Base-by-base conservation (phyloP, 2,888 invertebrate genomes). In the Acronicta psi region DNA sequence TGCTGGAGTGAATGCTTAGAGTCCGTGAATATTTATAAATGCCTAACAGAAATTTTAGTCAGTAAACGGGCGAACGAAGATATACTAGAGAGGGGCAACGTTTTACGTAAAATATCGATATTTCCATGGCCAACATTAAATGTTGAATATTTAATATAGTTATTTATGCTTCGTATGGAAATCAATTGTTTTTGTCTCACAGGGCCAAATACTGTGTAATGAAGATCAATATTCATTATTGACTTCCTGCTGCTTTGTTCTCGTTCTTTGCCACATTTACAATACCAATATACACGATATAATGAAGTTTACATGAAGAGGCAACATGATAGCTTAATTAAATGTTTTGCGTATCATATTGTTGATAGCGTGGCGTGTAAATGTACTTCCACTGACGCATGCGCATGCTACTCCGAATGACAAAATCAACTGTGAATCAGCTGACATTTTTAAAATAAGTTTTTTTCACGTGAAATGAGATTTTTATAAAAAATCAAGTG, bases 271-370 rank as follows among this genome's bases (percentile, higher is more conserved):
- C 3, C 20, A n/a, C 17, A 47, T 8, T 40, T 31, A 3, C 25
- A 20, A 9, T 17, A 29, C 29, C 25, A 13, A 11, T 1, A 14
- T 0, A 20, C 2, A 23, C 9, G 10, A 16, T 8, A 14, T 17
- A 23, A 40, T 11, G 17, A 16, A 8, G 41, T 49, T 37, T 20
- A 38, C 38, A 57, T 29, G n/a, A 44, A 37, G 25, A 41, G 29
- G 36, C 10, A 9, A 29, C 23, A 31, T 37, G 61, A 72, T 67
- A 72, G 55, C 59, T 50, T 50, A 37, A 51, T 67, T 7, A 14
- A 54, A 56, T 42, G 29, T 54, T 62, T 57, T 54, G 57, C 67
- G 54, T 54, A 59, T 56, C 42, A 43, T 31, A 53, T 45, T 36
- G 20, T 50, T 54, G 71, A 65, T 65, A 59, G 25, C 31, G 44